Evolutionary conservation across 2,888 invertebrate genomes (phyloP).

Genomic region (Orthosia incerta): DNA sequence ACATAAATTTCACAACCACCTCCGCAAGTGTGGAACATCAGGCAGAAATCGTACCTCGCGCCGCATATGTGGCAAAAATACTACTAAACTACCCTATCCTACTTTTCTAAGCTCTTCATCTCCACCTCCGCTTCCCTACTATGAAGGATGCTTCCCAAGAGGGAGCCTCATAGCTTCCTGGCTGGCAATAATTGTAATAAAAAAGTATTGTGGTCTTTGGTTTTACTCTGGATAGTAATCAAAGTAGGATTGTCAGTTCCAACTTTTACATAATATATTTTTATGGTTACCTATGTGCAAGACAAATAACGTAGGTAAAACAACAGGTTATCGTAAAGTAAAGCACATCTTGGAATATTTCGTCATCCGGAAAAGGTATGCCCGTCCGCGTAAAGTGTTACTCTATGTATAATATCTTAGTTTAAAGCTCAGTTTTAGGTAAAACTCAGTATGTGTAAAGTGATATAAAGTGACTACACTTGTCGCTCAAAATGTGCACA

Average conservation of each 20-base stretch:
- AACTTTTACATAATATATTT: neutral
- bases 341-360: neutral
- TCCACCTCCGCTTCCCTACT: neutral
- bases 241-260: constrained; percentile 1
- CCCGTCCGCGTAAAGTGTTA: neutral
- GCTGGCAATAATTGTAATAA: constrained; percentile 8
- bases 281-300: neutral
- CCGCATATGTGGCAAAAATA: too few species aligned
- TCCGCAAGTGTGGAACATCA: too few species aligned
- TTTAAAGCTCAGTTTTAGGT: neutral
- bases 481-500: neutral
- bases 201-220: neutral
- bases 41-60: too few species aligned
- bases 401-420: neutral
- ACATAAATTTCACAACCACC: too few species aligned
- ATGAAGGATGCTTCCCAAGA: neutral
- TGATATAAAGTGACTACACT: neutral
- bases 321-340: neutral
- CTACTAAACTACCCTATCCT: too few species aligned
- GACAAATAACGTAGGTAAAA: neutral
- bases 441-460: neutral
- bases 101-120: too few species aligned
- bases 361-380: constrained; percentile 3
- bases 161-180: neutral
- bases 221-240: constrained; percentile 8